phyloP scores from a whole-genome alignment of 37 sponge, comb jelly and placozoan species.

The Trichoplax adhaerens region DNA sequence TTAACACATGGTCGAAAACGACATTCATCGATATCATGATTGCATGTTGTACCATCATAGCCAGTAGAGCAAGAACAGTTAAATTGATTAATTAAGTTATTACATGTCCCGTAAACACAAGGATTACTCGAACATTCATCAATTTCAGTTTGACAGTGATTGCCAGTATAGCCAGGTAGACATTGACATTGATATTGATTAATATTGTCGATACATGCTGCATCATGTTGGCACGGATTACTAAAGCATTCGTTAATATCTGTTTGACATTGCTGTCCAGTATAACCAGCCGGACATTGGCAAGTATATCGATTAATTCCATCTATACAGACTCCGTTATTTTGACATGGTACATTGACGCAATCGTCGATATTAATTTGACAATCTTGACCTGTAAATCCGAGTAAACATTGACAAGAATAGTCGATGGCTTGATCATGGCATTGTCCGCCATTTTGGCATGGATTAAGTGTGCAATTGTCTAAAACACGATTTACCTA shows the following conservation, averaged over 20 bases:
- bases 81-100: background rate
- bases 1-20: constrained; percentile 24
- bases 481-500: too few species aligned
- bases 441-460: background rate
- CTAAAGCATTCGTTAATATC: constrained; percentile 23
- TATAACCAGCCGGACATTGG: constrained; percentile 18
- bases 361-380: constrained; percentile 43
- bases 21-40: constrained; percentile 43
- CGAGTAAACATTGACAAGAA: constrained; percentile 6
- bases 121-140: constrained; percentile 28
- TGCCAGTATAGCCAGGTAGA: constrained; percentile 21
- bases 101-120: constrained; percentile 34
- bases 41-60: constrained; percentile 33
- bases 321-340: constrained; percentile 29
- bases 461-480: background rate
- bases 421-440: background rate
- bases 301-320: constrained; percentile 9
- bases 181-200: constrained; percentile 27
- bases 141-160: constrained; percentile 20
- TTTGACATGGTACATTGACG: constrained; percentile 13
- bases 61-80: constrained; percentile 29
- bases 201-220: constrained; percentile 13
- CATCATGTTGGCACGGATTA: constrained; percentile 25
- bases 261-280: constrained; percentile 18
- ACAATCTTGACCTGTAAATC: constrained; percentile 19